Percentiles rank a stretch among this genome's conserved stretches.
Conservation (phyloP, 2,113 vertebrate species). For the Phyllopteryx taeniolatus region DNA sequence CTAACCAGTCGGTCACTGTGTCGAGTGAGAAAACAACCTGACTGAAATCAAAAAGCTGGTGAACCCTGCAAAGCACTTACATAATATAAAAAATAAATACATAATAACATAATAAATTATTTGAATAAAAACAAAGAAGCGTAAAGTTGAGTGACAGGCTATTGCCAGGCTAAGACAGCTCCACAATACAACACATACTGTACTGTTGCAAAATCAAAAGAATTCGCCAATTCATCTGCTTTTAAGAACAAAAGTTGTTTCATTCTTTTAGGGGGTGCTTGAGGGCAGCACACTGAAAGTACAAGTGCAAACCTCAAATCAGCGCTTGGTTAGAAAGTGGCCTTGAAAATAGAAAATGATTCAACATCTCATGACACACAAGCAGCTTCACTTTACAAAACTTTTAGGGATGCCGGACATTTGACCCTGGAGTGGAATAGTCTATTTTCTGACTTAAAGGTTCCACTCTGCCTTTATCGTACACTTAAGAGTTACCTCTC, state of each 20-base stretch:
- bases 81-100: too few species aligned
- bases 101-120: not conserved
- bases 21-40: slow-evolving; percentile 28
- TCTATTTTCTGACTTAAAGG: not conserved
- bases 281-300: slow-evolving; percentile 41
- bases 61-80: slow-evolving; percentile 20
- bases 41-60: slow-evolving; percentile 29
- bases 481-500: not conserved
- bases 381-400: slow-evolving; percentile 1
- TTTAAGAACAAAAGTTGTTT: slow-evolving; percentile 50
- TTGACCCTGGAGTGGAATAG: not conserved
- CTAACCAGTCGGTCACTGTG: too few species aligned
- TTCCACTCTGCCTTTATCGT: not conserved
- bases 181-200: slow-evolving; percentile 31
- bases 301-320: slow-evolving; percentile 45
- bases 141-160: slow-evolving; percentile 36
- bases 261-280: slow-evolving; percentile 9
- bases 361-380: not conserved
- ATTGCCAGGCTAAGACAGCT: slow-evolving; percentile 33
- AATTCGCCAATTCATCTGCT: slow-evolving; percentile 29
- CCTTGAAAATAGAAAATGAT: slow-evolving; percentile 33
- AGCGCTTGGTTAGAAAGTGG: slow-evolving; percentile 20
- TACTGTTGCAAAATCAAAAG: slow-evolving; percentile 28
- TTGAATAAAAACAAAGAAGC: slow-evolving; percentile 36
- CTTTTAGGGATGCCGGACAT: not conserved